phyloP scores from a whole-genome alignment of 2,888 invertebrate genomes.

The Torymus tubicola region DNA sequence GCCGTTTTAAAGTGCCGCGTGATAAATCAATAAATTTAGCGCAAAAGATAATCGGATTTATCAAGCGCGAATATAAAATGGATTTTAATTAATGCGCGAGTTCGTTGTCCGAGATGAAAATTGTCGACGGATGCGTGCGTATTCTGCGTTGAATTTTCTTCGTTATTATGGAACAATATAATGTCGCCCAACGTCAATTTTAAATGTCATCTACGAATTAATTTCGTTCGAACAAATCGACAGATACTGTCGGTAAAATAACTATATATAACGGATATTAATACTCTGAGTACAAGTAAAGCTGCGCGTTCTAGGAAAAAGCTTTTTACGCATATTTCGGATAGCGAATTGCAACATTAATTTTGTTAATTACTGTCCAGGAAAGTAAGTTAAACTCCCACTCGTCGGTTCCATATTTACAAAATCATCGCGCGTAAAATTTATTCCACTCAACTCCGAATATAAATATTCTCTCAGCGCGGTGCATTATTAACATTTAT shows the following conservation, averaged over 20 bases:
- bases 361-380: no score
- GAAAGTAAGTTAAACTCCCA: not conserved
- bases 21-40: slow-evolving; percentile 17
- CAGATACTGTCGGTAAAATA: no score
- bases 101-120: not conserved
- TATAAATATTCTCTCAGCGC: no score
- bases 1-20: not conserved
- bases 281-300: no score
- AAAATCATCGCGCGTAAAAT: slow-evolving; percentile 42
- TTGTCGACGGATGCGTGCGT: not conserved
- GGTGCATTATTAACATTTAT: no score
- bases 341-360: no score
- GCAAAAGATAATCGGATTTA: slow-evolving; percentile 23
- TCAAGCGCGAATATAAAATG: slow-evolving; percentile 1
- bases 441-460: slow-evolving; percentile 8
- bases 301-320: no score
- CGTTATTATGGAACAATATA: slow-evolving; percentile 24
- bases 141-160: not conserved
- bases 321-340: no score
- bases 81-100: slow-evolving; percentile 13
- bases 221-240: no score
- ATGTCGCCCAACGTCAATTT: no score
- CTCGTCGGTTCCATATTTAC: slow-evolving; percentile 11
- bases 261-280: no score
- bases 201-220: no score